Percentiles rank a stretch among this genome's conserved stretches.
phyloP scores from a whole-genome alignment of 2,797 vertebrate genomes.

The Aphelocoma californica region DNA sequence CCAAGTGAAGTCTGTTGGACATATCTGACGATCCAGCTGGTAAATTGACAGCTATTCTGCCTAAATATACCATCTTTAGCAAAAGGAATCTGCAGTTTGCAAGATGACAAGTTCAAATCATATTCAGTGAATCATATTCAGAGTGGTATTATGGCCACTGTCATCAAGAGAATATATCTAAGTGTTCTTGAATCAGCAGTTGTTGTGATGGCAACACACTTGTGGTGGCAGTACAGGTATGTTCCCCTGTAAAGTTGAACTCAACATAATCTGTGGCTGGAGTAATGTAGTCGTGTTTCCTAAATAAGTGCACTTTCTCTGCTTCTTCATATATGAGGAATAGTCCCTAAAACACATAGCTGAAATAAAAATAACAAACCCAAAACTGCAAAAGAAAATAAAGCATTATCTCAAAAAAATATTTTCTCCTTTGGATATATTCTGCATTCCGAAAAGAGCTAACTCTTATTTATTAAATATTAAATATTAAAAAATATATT shows the following conservation, averaged over 20 bases:
- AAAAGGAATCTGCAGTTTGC: neutral
- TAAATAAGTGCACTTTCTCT: neutral
- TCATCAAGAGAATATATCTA: neutral
- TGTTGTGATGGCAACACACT: too few species aligned
- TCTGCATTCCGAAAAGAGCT: neutral
- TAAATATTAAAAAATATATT: neutral
- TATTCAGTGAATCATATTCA: neutral
- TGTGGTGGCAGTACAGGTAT: neutral
- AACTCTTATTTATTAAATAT: neutral
- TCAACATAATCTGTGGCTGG: neutral
- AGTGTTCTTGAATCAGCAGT: neutral
- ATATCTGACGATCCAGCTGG: neutral
- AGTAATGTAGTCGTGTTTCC: neutral
- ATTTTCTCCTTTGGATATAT: neutral
- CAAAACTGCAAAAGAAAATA: too few species aligned
- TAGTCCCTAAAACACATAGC: neutral
- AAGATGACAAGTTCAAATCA: neutral
- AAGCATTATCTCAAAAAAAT: neutral
- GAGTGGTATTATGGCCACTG: too few species aligned
- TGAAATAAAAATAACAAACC: neutral
- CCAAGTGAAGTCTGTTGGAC: neutral
- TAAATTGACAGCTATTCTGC: neutral
- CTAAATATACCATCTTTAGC: neutral
- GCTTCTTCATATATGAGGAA: neutral
- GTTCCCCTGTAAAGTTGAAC: fast-evolving